A percentile compares a stretch with the other conserved stretches of the same genome.
Evolutionary conservation across 2,113 vertebrate genomes (phyloP).

Genomic region (Crocuta crocuta): DNA sequence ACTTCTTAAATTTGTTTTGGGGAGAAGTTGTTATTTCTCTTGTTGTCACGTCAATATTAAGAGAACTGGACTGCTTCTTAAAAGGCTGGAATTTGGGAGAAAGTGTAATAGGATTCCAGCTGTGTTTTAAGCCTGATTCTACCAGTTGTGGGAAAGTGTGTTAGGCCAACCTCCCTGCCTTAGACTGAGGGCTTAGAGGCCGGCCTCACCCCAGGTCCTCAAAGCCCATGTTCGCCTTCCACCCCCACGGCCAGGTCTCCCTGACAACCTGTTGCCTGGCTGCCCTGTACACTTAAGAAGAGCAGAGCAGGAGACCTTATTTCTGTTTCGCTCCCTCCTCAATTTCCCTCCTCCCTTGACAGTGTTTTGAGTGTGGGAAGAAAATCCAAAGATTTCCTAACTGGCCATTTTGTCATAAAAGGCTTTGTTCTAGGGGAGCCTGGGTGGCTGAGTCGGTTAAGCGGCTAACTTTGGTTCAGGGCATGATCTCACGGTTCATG

Average conservation of each 20-base stretch:
- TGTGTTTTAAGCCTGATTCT: neutral
- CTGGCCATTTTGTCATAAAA: neutral
- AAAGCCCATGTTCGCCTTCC: neutral
- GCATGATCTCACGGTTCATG: too few species aligned
- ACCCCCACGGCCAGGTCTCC: neutral
- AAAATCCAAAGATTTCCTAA: constrained; percentile 37
- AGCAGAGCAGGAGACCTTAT: neutral
- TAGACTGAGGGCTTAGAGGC: neutral
- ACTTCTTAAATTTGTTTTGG: neutral
- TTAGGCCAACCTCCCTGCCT: neutral
- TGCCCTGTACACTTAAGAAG: neutral
- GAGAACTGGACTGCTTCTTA: neutral
- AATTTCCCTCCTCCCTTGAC: neutral
- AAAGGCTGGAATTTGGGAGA: neutral
- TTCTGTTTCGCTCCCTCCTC: neutral
- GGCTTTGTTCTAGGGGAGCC: constrained; percentile 14
- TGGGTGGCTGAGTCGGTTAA: too few species aligned
- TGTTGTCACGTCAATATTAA: neutral
- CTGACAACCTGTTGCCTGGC: neutral
- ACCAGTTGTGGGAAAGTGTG: neutral
- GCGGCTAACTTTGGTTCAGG: too few species aligned
- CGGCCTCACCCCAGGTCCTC: neutral
- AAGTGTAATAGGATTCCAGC: neutral
- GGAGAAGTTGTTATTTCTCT: neutral
- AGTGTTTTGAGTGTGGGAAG: neutral